phyloP scores from a whole-genome alignment of 2,113 vertebrate species.

The Phyllopteryx taeniolatus region DNA sequence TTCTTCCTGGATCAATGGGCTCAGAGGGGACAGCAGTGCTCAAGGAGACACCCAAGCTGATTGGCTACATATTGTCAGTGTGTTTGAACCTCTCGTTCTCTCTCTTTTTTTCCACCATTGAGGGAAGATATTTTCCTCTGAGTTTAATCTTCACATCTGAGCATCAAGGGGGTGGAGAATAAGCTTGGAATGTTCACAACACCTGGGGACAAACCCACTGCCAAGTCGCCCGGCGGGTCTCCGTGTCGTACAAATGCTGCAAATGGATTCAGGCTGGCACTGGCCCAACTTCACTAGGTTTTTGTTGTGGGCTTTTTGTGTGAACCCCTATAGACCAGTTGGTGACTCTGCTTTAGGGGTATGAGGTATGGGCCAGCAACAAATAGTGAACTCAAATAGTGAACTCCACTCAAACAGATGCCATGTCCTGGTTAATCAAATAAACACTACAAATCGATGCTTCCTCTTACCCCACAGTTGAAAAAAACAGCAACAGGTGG shows the following conservation, averaged over 20 bases:
- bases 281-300: conserved; percentile 3
- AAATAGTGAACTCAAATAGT: neutral
- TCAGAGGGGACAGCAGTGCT: conserved; percentile 48
- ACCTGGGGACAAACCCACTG: conserved; percentile 54
- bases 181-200: conserved; percentile 49
- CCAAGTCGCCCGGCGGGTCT: conserved; percentile 38
- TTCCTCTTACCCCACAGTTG: too few species aligned
- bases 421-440: neutral
- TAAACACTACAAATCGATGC: too few species aligned
- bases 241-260: conserved; percentile 44
- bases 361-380: neutral
- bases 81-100: conserved; percentile 47
- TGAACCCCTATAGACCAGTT: conserved; percentile 17
- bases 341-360: neutral
- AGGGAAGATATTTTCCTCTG: conserved; percentile 54
- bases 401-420: neutral
- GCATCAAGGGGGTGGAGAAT: conserved; percentile 55
- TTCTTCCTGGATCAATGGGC: conserved; percentile 52
- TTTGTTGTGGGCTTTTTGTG: conserved; percentile 10
- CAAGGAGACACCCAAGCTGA: conserved; percentile 61
- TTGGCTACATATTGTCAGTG: conserved; percentile 66
- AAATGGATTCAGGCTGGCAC: conserved; percentile 16
- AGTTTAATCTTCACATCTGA: conserved; percentile 59
- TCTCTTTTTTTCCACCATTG: conserved; percentile 26
- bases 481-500: too few species aligned